Conservation (phyloP, 2,888 invertebrate genomes). For the Balanococcus diminutus region DNA sequence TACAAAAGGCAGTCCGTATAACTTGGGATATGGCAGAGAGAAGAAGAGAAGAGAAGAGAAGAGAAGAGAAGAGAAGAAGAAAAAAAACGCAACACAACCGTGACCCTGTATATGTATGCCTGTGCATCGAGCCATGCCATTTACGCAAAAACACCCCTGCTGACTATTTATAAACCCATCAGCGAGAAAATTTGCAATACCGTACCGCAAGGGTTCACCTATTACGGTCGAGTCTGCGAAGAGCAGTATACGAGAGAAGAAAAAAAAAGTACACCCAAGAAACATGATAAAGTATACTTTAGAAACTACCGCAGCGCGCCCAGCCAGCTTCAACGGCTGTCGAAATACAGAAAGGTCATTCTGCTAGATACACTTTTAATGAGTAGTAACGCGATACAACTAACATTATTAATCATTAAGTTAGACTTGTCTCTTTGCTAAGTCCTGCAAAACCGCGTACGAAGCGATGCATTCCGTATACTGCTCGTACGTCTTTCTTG, state of each 20-base stretch:
- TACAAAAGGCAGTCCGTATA: neutral
- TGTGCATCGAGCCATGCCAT: neutral
- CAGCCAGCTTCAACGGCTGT: conserved; percentile 7
- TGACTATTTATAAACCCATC: conserved; percentile 27
- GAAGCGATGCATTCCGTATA: neutral
- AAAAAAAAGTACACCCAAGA: neutral
- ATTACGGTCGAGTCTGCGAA: neutral
- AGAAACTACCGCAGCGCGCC: neutral
- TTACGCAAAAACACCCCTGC: neutral
- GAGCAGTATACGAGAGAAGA: neutral
- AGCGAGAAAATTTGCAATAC: conserved; percentile 3
- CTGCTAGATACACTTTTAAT: conserved; percentile 38
- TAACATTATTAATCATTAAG: conserved; percentile 43
- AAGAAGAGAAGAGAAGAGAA: no score
- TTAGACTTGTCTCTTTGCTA: conserved; percentile 25
- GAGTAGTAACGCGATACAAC: conserved; percentile 17
- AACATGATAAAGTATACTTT: conserved; percentile 41
- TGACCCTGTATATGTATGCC: neutral
- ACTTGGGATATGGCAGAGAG: no score
- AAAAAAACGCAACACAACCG: neutral
- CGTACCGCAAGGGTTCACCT: conserved; percentile 4
- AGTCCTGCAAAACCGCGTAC: conserved; percentile 13
- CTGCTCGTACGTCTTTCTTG: neutral
- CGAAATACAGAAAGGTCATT: conserved; percentile 39
- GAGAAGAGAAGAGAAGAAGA: neutral